Base-by-base conservation (phyloP, 2,113 vertebrate species). In the Lepisosteus osseus region DNA sequence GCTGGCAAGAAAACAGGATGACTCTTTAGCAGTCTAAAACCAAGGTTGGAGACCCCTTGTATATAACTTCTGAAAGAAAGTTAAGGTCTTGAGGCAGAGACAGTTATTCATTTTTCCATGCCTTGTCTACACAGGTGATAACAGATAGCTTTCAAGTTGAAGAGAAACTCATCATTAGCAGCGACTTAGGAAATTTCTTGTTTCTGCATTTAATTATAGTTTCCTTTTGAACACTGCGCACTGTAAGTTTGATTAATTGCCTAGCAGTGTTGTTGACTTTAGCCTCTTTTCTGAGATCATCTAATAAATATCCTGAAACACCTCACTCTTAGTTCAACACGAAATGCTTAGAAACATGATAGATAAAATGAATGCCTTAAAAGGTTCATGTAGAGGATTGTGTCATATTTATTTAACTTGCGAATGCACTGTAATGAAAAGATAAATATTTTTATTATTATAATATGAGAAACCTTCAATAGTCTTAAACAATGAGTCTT, bases 201-300 rank as follows among this genome's bases (percentile, higher is more conserved):
- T 59, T 59, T 59, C 57, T 59, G 57, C n/a, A 59, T n/a, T 59
- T 59, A 59, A 59, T 59, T 59, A 59, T 5, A n/a, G 57, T 59
- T 59, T 59, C 57, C 57, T 2, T 59, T 59, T 59, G 57, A 59
- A 59, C 13, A 59, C 13, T 13, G n/a, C 5, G 14, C 57, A n/a
- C n/a, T 59, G 13, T 13, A 59, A n/a, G 3, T 5, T 13, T 4
- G 57, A 59, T 59, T 13, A 59, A 59, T 59, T 11, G 57, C n/a
- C 3, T 13, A 15, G 57, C n/a, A 5, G 14, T 59, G 12, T 59
- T 59, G 57, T 59, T 59, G 57, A 59, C 57, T 59, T 59, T 59
- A 6, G 7, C 47, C 5, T 47, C 6, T 54, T 29, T 42, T 12
- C 63, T 63, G 8, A 40, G 6, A 17, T 8, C 9, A 44, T 65